Base-by-base conservation (phyloP, 2,797 vertebrate genomes). In the Momotus momota region DNA sequence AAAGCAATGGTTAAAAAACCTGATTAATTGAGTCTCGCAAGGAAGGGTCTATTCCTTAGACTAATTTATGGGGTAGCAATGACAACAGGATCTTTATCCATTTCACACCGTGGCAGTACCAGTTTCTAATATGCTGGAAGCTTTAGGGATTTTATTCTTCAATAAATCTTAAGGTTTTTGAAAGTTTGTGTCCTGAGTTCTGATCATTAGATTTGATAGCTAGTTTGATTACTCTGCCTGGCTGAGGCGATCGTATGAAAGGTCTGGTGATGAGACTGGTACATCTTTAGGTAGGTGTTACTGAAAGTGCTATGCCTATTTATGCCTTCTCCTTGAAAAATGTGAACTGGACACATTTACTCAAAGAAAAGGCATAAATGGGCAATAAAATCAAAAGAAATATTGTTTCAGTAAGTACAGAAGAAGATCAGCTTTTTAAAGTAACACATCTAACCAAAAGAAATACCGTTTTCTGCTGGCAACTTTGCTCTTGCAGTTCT, bases 351-450 rank as follows among this genome's bases (percentile, higher is more conserved):
- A 60, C 80, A 93, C 92, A 60, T 94, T 96, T 94, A 95, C 84
- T 81, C 86, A 79, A 72, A 91, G 83, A 55, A 93, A 79, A 92
- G 43, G 94, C 88, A 95, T 89, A 79, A 95, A 94, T 7, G 77
- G 92, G 90, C 20, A 16, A 90, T 97, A 95, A 95, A 96, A 95
- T 92, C 88, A 62, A 65, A 96, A 97, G 94, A 97, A 97, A 97
- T 96, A 95, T 88, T 89, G 83, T 96, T 96, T 89, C 87, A 92
- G 88, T 80, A 89, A 88, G n/a, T 51, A 25, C 72, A 57, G 89
- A 13, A 93, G 93, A 86, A n/a, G 92, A 97, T 93, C 90, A 40
- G 86, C 27, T 90, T 81, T 82, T 81, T 14, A 71, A 88, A 81
- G 91, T 51, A 92, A 51, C 16, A 11, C 6, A 41, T 91, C 88